phyloP scores from a whole-genome alignment of 2,113 vertebrate species.

The Acrocephalus kingi region DNA sequence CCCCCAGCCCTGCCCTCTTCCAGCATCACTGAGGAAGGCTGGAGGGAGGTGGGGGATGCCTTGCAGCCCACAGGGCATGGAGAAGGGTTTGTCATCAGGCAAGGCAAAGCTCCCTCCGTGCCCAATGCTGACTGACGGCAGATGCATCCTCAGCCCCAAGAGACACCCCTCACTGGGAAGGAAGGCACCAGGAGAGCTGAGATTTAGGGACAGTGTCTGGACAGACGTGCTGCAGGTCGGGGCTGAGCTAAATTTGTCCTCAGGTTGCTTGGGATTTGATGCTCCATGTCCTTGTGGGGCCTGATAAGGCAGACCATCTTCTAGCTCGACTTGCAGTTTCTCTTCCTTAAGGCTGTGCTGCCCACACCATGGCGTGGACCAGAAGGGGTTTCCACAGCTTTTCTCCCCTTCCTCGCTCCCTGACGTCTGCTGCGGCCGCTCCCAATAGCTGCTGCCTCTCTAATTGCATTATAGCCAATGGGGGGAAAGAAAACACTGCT shows the following conservation, averaged over 20 bases:
- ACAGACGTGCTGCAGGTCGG: background rate
- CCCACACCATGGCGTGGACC: rapidly evolving
- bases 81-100: background rate
- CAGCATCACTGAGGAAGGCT: background rate
- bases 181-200: background rate
- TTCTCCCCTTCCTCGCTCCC: background rate
- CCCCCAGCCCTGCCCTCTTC: background rate
- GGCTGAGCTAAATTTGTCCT: background rate
- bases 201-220: background rate
- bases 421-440: background rate
- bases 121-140: rapidly evolving
- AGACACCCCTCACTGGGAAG: background rate
- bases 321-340: background rate
- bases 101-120: background rate
- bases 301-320: background rate
- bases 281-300: background rate
- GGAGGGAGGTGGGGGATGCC: background rate
- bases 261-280: background rate
- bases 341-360: background rate
- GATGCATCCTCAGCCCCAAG: background rate
- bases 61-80: background rate
- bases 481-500: background rate
- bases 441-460: background rate
- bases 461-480: background rate
- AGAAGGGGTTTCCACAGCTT: background rate